Evolutionary conservation across 2,888 invertebrate genomes (phyloP).

Genomic region (Lepidocyrtoides sp.): DNA sequence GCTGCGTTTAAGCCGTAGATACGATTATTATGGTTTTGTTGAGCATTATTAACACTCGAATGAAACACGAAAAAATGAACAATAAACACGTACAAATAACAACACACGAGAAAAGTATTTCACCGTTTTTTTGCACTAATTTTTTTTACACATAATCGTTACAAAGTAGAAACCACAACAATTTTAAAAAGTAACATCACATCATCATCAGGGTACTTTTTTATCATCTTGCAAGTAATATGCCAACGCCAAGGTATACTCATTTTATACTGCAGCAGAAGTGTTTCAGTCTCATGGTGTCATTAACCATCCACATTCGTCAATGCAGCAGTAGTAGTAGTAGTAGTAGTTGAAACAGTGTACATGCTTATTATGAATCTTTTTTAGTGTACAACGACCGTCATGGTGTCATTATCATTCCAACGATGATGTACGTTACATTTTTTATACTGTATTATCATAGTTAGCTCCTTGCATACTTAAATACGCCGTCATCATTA

Average conservation of each 20-base stretch:
- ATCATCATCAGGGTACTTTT: neutral
- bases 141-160: constrained; percentile 45
- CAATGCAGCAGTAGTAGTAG: neutral
- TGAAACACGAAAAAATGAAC: neutral
- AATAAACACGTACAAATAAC: constrained; percentile 25
- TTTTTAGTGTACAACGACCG: constrained; percentile 20
- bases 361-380: constrained; percentile 32
- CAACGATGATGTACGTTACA: neutral
- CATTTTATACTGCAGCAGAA: neutral
- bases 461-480: neutral
- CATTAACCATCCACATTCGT: constrained; percentile 9
- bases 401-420: constrained; percentile 62
- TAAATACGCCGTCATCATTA: neutral
- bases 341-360: neutral
- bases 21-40: neutral
- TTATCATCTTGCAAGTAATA: neutral
- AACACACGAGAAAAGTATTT: constrained; percentile 7
- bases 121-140: constrained; percentile 42
- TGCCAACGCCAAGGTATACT: neutral
- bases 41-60: neutral
- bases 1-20: neutral
- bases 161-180: constrained; percentile 33
- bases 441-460: neutral
- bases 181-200: constrained; percentile 3
- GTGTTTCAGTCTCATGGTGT: too few species aligned